phyloP scores from a whole-genome alignment of 2,888 invertebrate genomes.

The Mythimna albipuncta region DNA sequence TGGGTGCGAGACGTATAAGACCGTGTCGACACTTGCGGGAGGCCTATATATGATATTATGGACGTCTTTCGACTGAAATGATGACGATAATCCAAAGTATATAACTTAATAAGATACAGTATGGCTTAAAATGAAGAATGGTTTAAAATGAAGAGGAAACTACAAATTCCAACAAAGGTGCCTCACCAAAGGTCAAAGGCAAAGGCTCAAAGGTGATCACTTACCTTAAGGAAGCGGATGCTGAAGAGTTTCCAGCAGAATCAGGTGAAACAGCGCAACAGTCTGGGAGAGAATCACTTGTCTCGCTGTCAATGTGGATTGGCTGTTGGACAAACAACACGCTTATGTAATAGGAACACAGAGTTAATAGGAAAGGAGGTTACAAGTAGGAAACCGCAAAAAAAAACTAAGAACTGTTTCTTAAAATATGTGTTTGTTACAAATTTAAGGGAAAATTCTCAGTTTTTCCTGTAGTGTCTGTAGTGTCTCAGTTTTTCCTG shows the following conservation, averaged over 20 bases:
- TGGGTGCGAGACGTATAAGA: too few species aligned
- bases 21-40: too few species aligned
- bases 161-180: not conserved
- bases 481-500: too few species aligned
- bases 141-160: not conserved
- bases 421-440: too few species aligned
- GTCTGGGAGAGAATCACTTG: conserved; percentile 86
- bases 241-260: conserved; percentile 76
- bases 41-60: too few species aligned
- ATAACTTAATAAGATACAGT: not conserved
- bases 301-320: conserved; percentile 88
- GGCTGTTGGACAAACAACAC: conserved; percentile 70
- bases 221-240: conserved; percentile 70
- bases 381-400: not conserved
- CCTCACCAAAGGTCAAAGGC: too few species aligned
- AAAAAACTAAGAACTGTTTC: not conserved
- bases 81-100: not conserved
- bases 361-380: not conserved
- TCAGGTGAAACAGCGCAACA: conserved; percentile 84
- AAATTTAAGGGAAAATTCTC: too few species aligned
- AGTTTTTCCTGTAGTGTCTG: too few species aligned
- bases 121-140: too few species aligned
- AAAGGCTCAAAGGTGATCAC: too few species aligned
- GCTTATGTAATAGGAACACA: not conserved
- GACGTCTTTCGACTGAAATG: too few species aligned